Base-by-base conservation (phyloP, 2,113 vertebrate genomes). In the Capreolus pygargus region DNA sequence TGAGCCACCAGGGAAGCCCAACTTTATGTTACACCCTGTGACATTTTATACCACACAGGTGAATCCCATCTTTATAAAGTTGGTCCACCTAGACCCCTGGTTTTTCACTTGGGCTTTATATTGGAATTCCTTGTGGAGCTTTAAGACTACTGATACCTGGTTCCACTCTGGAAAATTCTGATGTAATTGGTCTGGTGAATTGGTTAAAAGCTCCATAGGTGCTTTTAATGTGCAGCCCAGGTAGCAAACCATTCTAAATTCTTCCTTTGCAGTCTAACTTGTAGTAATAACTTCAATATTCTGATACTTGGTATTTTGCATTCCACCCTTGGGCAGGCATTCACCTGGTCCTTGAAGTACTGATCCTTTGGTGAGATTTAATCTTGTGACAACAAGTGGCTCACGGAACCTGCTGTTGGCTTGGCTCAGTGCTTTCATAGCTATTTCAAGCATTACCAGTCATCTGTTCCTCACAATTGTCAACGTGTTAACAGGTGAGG, bases 51-150 rank as follows among this genome's bases (percentile, higher is more conserved):
- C 16, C 55, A 78, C 54, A 58, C 14, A 67, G 58, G 55, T 17
- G 55, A 96, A 82, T 76, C n/a, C 47, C 47, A 57, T 91, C 58
- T 97, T 96, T 89, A 89, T 58, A 94, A 81, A 57, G 58, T 58
- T 76, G 36, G 27, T 86, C 11, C 36, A 55, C 14, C 17, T 83
- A 50, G 52, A 55, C 43, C 21, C 1, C 83, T 88, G 47, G n/a
- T 45, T 95, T 89, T 86, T 70, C 16, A 82, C 50, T 79, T 91
- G 39, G 15, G 60, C 61, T 83, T 4, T 33, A 43, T 86, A 57
- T 45, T 93, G 70, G 67, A 94, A 88, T 92, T 55, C 92, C 58
- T 21, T 28, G 17, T 5, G 30, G 50, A 86, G 47, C 45, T 92
- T 95, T 58, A 86, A 64, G 19, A 67, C 10, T 4, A 36, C 16